These are phyloP conservation scores for Podabrus alpinus DNA, from an alignment of 2,888 invertebrate species.

Conservation along the genomic window DNA sequence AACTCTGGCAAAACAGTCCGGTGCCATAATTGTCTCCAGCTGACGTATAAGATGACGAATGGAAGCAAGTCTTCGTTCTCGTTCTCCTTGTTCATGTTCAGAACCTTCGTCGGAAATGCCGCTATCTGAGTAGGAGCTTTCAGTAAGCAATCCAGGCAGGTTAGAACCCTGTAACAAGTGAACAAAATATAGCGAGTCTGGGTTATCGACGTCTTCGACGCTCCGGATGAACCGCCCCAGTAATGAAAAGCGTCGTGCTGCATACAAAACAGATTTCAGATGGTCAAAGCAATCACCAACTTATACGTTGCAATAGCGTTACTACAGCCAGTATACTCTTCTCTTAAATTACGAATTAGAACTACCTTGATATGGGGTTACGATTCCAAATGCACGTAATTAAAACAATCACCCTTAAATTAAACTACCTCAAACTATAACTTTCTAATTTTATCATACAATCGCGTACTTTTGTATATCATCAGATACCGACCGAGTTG, in stretches of 20 bases:
- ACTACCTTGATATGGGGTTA: background rate
- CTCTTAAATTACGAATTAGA: background rate
- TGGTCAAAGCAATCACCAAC: constrained; percentile 32
- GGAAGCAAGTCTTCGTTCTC: constrained; percentile 70
- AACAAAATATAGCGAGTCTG: constrained; percentile 52
- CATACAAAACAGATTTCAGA: constrained; percentile 60
- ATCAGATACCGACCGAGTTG: constrained; percentile 38
- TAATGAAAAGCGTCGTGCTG: constrained; percentile 65
- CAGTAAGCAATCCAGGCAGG: constrained; percentile 55
- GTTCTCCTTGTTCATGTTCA: constrained; percentile 67
- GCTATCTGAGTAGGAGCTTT: constrained; percentile 73
- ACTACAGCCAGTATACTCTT: constrained; percentile 7
- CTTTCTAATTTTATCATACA: constrained; percentile 13
- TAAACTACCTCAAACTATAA: background rate
- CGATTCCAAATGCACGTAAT: background rate
- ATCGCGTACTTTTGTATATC: constrained; percentile 5
- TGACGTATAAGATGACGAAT: constrained; percentile 69
- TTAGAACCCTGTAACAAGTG: constrained; percentile 53
- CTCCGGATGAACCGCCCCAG: constrained; percentile 56
- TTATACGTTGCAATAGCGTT: constrained; percentile 28
- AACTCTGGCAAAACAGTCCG: constrained; percentile 67
- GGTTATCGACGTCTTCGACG: constrained; percentile 47
- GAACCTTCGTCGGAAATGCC: constrained; percentile 80
- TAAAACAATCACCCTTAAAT: background rate
- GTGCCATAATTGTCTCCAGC: constrained; percentile 69